Conservation (phyloP, 2,888 invertebrate species). For the Cheiracanthium punctorium region DNA sequence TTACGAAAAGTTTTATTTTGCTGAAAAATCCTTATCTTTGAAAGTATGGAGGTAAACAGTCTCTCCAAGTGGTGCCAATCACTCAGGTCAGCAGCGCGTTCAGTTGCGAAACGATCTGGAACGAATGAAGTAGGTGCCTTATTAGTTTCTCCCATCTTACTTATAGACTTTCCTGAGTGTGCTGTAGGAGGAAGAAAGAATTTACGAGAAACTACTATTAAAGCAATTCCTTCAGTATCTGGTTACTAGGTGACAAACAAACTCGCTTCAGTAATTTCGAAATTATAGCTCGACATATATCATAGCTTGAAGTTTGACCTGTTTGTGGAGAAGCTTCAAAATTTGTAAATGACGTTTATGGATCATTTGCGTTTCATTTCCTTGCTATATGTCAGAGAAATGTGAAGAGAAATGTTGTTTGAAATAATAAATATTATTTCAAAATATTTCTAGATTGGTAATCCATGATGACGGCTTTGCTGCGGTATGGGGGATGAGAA, state of each 20-base stretch:
- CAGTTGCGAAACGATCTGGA: not conserved
- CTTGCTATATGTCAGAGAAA: too few relatives aligned
- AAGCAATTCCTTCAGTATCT: not conserved
- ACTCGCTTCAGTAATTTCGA: not conserved
- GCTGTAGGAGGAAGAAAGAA: not conserved
- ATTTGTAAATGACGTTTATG: too few relatives aligned
- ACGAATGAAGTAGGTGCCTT: conserved; percentile 3
- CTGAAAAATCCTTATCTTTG: not conserved
- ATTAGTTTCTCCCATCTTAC: not conserved
- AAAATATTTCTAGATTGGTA: too few relatives aligned
- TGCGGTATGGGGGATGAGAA: too few relatives aligned
- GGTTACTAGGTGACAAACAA: not conserved
- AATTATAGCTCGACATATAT: not conserved
- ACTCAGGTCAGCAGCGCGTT: not conserved
- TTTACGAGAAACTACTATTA: conserved; percentile 3
- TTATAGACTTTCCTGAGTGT: not conserved
- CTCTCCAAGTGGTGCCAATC: not conserved
- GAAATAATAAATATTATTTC: too few relatives aligned
- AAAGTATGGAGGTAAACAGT: not conserved
- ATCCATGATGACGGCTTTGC: too few relatives aligned
- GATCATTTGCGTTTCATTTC: too few relatives aligned
- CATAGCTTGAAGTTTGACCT: too few relatives aligned
- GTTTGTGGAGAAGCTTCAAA: too few relatives aligned
- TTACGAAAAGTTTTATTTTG: not conserved
- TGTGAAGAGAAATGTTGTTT: too few relatives aligned